These are phyloP conservation scores for Hemicordylus capensis DNA, from an alignment of 2,113 vertebrate genomes.

Conservation along the genomic window DNA sequence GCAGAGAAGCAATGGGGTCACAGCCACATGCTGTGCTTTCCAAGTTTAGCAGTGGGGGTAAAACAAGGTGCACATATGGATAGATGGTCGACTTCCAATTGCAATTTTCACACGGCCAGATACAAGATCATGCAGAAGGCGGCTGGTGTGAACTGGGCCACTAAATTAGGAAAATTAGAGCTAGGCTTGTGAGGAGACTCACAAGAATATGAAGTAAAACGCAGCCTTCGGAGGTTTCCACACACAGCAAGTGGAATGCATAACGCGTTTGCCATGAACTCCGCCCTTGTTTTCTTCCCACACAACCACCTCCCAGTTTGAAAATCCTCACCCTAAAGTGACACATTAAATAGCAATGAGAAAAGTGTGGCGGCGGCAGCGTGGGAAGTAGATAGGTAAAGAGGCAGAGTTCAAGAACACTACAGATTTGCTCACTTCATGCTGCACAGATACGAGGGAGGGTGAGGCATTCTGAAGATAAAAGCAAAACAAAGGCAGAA, in stretches of 20 bases:
- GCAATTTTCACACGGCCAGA: background rate
- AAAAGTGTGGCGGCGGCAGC: constrained; percentile 47
- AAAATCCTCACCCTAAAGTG: constrained; percentile 20
- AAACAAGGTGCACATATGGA: background rate
- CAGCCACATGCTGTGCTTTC: background rate
- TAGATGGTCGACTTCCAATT: background rate
- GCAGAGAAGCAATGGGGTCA: background rate
- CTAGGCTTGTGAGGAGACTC: background rate
- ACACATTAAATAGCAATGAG: constrained; percentile 27
- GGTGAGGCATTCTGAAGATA: constrained; percentile 53
- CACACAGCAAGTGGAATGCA: background rate
- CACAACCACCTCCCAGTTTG: background rate
- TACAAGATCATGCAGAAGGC: background rate
- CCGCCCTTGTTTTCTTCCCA: constrained; percentile 17
- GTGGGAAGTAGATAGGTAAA: constrained; percentile 66
- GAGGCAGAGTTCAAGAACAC: constrained; percentile 48
- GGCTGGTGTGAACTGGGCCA: background rate
- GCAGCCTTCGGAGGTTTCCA: background rate
- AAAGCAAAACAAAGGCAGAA: constrained; percentile 32
- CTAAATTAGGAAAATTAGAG: background rate
- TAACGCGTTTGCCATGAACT: background rate
- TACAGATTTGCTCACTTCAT: constrained; percentile 69
- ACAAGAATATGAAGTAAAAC: background rate
- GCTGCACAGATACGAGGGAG: constrained; percentile 56
- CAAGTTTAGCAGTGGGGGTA: background rate